These are phyloP conservation scores for Drosophila quinaria DNA, from an alignment of 2,888 invertebrate species.

Conservation along the genomic window DNA sequence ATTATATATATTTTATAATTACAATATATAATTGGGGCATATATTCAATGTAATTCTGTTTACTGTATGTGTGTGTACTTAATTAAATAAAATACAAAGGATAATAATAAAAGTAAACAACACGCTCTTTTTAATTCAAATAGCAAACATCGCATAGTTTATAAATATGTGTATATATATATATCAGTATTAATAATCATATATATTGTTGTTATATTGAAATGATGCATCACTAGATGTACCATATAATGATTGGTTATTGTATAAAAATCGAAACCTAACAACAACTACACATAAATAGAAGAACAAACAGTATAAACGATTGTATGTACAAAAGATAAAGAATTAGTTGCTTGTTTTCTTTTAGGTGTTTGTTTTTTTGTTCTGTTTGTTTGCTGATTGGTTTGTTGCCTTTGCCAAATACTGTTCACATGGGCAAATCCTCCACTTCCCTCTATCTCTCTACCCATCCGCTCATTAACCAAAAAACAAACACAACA, in stretches of 20 bases:
- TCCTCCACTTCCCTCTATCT: neutral
- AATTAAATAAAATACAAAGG: slow-evolving; percentile 49
- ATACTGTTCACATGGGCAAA: slow-evolving; percentile 52
- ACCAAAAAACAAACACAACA: slow-evolving; percentile 15
- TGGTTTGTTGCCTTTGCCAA: slow-evolving; percentile 49
- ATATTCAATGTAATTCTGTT: slow-evolving; percentile 56
- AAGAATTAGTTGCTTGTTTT: slow-evolving; percentile 52
- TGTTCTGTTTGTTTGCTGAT: slow-evolving; percentile 9
- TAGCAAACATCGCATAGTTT: slow-evolving; percentile 45
- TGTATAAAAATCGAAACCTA: slow-evolving; percentile 57
- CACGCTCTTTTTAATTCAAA: slow-evolving; percentile 47
- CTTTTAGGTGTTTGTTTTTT: slow-evolving; percentile 10
- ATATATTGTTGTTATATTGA: slow-evolving; percentile 47
- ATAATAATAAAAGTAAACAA: slow-evolving; percentile 43
- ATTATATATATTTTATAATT: slow-evolving; percentile 58
- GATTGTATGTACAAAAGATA: slow-evolving; percentile 62
- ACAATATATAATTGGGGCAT: slow-evolving; percentile 65
- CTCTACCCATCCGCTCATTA: neutral
- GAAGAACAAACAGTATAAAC: slow-evolving; percentile 70
- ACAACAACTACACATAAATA: slow-evolving; percentile 76
- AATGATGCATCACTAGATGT: slow-evolving; percentile 34
- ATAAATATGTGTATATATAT: slow-evolving; percentile 36
- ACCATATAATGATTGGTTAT: slow-evolving; percentile 48
- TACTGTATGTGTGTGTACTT: slow-evolving; percentile 52
- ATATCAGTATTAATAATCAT: slow-evolving; percentile 40